Evolutionary conservation across 2,797 vertebrate species (phyloP), one percentile per base, ranked within the genome.

Genomic region (Petrocephalus schoutedeni): DNA sequence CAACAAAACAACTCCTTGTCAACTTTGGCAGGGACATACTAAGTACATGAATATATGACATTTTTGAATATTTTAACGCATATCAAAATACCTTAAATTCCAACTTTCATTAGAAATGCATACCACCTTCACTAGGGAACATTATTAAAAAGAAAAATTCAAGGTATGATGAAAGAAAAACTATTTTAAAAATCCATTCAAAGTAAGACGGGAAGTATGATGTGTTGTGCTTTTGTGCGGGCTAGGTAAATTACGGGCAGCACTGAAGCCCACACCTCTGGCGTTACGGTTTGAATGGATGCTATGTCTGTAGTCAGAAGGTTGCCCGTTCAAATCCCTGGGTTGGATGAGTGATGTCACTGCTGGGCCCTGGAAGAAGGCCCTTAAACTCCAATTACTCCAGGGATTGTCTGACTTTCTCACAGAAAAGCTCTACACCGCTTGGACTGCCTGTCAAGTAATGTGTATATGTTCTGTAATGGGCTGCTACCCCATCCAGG

Each of bases 21-120:
- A 53, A 41, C 23, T 61, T 12, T 87, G 51, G n/a, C 45, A 86
- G 84, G 58, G 12, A 57, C 67, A 36, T 59, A 49, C 41, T 12
- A 54, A 41, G 74, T n/a, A 88, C 56, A 64, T 16, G 23, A 4
- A 71, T 85, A 86, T 51, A 57, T 85, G 36, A n/a, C 12, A 80
- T 59, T 67, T 32, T n/a, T 21, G 23, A 51, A 58, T 86, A 77
- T 57, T 85, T 82, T 84, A 88, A 87, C 7, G 45, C 49, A 59
- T 45, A 87, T 82, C 45, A 64, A 51, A 87, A 89, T 85, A 45
- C 59, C 57, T 89, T 77, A 51, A 74, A 89, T 89, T 87, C 82
- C 85, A 19, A 53, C 41, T 80, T 16, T 57, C 8, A 64, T 61
- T 89, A 89, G 58, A 36, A 23, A 59, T 36, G 23, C 4, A 16